phyloP scores from a whole-genome alignment of 2,888 invertebrate species.

The Phymatocera aterrima region DNA sequence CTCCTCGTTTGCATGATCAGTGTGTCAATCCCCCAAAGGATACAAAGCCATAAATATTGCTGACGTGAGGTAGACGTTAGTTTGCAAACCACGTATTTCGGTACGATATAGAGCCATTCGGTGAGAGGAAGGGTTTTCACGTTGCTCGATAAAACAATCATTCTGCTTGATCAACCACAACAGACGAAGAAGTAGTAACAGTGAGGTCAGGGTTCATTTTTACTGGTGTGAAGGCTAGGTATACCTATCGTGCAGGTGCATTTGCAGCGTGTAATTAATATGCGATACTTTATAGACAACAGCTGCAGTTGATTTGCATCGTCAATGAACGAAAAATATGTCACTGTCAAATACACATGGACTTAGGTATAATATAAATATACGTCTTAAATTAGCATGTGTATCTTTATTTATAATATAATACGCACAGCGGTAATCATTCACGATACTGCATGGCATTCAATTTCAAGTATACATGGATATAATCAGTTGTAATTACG shows the following conservation, averaged over 20 bases:
- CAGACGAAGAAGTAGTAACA: background rate
- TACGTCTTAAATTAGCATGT: background rate
- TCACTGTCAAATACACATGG: no score
- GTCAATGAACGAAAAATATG: background rate
- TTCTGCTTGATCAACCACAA: conserved; percentile 13
- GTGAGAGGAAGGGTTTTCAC: background rate
- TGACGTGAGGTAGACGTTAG: conserved; percentile 5
- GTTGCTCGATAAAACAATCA: conserved; percentile 2
- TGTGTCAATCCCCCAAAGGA: background rate
- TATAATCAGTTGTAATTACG: background rate
- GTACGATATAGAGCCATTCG: background rate
- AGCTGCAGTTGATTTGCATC: background rate
- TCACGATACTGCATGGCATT: no score
- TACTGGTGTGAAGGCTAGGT: background rate
- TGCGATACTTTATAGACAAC: background rate
- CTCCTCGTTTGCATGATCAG: background rate
- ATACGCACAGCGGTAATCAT: conserved; percentile 23
- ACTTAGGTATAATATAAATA: no score
- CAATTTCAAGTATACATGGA: background rate
- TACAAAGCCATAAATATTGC: background rate
- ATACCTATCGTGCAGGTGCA: background rate
- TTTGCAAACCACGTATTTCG: background rate
- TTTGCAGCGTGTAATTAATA: background rate
- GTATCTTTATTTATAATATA: background rate
- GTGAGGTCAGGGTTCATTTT: conserved; percentile 16